These are phyloP conservation scores for Psix sp. DNA, from an alignment of 1,140 invertebrate genomes.

Conservation along the genomic window DNA sequence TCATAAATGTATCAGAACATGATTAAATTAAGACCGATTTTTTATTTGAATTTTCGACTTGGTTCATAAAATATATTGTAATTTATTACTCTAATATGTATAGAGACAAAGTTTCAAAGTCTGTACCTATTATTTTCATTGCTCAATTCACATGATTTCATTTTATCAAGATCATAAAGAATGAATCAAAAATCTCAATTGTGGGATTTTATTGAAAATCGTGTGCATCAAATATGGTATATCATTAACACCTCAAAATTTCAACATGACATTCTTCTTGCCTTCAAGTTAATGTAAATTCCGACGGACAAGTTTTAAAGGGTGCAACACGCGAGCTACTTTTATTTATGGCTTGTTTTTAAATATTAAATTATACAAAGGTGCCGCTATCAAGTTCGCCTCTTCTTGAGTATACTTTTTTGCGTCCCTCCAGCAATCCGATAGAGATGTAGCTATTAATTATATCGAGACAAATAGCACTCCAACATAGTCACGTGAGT, in stretches of 20 bases:
- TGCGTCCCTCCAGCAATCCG: conserved; percentile 34
- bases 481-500: conserved; percentile 23
- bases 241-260: conserved; percentile 74
- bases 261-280: conserved; percentile 76
- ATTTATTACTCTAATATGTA: too few relatives aligned
- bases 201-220: too few relatives aligned
- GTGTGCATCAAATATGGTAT: too few relatives aligned
- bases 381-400: conserved; percentile 48
- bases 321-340: conserved; percentile 69
- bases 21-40: too few relatives aligned
- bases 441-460: conserved; percentile 54
- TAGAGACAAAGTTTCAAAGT: too few relatives aligned
- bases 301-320: conserved; percentile 68
- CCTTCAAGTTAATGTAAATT: conserved; percentile 66
- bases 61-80: too few relatives aligned
- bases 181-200: too few relatives aligned
- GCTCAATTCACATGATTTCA: too few relatives aligned
- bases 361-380: conserved; percentile 73
- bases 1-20: too few relatives aligned
- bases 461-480: conserved; percentile 37
- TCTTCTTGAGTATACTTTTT: conserved; percentile 51
- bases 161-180: too few relatives aligned
- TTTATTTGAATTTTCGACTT: too few relatives aligned
- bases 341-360: conserved; percentile 78
- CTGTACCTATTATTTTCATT: too few relatives aligned